Evolutionary conservation across 1,140 invertebrate species (phyloP).

Genomic region (Sarcophaga bullata): DNA sequence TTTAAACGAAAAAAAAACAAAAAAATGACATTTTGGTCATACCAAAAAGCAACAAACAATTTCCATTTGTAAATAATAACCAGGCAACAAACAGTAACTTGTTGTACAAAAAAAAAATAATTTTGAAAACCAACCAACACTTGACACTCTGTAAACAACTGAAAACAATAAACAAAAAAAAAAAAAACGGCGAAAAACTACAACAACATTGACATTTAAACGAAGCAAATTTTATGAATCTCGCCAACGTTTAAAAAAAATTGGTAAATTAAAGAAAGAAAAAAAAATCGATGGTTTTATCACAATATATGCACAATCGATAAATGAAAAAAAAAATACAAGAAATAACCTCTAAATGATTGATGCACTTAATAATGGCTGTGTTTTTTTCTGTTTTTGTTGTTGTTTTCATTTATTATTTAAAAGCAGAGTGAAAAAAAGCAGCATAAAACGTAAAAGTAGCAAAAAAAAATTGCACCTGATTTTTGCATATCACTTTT

Average conservation of each 20-base stretch:
- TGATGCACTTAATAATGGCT: constrained; percentile 13
- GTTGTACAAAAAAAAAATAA: background rate
- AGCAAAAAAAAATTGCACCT: background rate
- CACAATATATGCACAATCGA: background rate
- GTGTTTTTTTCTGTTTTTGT: background rate
- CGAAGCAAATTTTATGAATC: constrained; percentile 29
- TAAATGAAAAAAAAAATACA: background rate
- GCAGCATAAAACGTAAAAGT: background rate
- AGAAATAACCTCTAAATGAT: constrained; percentile 12
- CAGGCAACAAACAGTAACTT: background rate
- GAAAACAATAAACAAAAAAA: no score
- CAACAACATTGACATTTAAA: constrained; percentile 39
- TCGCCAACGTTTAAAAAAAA: constrained; percentile 27
- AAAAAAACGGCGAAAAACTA: background rate
- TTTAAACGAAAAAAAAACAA: background rate
- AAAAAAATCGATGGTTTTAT: background rate
- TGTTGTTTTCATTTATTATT: no score
- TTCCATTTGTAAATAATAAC: background rate
- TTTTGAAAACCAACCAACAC: constrained; percentile 2
- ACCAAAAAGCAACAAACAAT: constrained; percentile 8
- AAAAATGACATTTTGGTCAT: constrained; percentile 38
- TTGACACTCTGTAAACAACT: constrained; percentile 33
- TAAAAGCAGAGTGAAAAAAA: background rate
- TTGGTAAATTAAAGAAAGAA: background rate
- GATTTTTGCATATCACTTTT: constrained; percentile 9